Base-by-base conservation (phyloP, 2,113 vertebrate genomes). In the Antechinus stuartii region DNA sequence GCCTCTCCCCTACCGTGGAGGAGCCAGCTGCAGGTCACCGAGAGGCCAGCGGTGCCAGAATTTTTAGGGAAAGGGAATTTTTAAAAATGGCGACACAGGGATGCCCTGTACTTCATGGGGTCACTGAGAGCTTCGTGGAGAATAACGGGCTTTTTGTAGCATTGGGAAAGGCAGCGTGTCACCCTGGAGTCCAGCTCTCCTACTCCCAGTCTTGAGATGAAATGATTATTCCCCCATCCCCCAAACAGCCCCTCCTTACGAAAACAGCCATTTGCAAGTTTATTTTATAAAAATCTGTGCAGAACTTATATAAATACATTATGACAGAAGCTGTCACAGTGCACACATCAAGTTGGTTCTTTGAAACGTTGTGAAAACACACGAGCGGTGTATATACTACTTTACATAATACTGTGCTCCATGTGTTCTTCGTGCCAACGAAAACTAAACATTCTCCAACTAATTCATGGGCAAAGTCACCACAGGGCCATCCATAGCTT, bases 281-380 rank as follows among this genome's bases (percentile, higher is more conserved):
- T 97, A 94, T 97, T 98, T 97, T 98, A 94, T 53, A 95, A 92
- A 95, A 97, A 97, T 84, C 25, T 55, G 52, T 91, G 54, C 94
- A 24, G 56, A 97, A 54, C 96, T 98, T 97, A 92, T 42, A 94
- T 95, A 96, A 98, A 97, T 96, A 97, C 54, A 91, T 97, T 97
- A 97, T 98, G 97, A 96, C 97, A 96, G 96, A 42, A 6, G 92
- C 95, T 96, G 89, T 97, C 84, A 90, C 95, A 96, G 89, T 96
- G 94, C 95, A 97, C 96, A 52, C 94, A 90, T 91, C 0, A 92
- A 95, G 96, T 95, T 93, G 96, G 94, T 92, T 89, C 96, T 98
- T 98, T 96, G 97, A 98, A 98, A 97, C 1, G 2, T 95, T 96
- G 98, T 98, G 97, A 97, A 98, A 98, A 98, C 98, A 94, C 35